phyloP scores from a whole-genome alignment of 2,797 vertebrate genomes.

The Lophius americanus region DNA sequence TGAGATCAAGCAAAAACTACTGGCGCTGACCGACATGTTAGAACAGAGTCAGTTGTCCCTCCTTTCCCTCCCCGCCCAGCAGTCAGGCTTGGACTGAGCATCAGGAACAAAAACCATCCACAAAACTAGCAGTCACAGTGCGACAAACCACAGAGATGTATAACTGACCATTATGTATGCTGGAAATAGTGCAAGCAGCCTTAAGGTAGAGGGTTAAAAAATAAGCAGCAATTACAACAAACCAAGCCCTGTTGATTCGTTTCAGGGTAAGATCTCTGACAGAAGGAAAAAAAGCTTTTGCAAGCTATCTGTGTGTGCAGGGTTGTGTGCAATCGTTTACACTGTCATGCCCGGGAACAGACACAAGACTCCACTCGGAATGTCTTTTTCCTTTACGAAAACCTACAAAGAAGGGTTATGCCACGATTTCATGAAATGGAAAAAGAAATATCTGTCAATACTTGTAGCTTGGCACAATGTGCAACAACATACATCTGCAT shows the following conservation, averaged over 20 bases:
- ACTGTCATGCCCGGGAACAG: conserved; percentile 35
- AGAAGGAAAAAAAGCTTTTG: conserved; percentile 18
- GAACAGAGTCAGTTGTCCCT: conserved; percentile 73
- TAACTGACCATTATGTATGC: conserved; percentile 64
- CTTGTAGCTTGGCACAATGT: conserved; percentile 6
- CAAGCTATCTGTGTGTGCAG: conserved; percentile 35
- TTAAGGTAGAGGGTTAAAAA: conserved; percentile 44
- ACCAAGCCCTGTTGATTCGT: conserved; percentile 38
- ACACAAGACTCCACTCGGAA: not conserved
- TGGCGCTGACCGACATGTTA: conserved; percentile 74
- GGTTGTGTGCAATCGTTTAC: conserved; percentile 39
- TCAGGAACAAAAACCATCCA: conserved; percentile 55
- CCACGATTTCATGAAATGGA: not conserved
- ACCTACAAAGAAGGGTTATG: not conserved
- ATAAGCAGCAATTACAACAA: conserved; percentile 62
- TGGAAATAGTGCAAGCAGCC: conserved; percentile 65
- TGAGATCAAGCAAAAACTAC: conserved; percentile 57
- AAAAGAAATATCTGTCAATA: conserved; percentile 6
- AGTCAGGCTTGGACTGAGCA: conserved; percentile 61
- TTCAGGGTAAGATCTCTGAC: conserved; percentile 22
- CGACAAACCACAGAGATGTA: conserved; percentile 51
- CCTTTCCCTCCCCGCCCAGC: conserved; percentile 65
- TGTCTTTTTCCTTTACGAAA: not conserved
- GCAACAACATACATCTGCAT: conserved; percentile 18
- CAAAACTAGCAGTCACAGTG: conserved; percentile 63